Evolutionary conservation across 2,113 vertebrate genomes (phyloP).

Genomic region (Oncorhynchus kisutch): DNA sequence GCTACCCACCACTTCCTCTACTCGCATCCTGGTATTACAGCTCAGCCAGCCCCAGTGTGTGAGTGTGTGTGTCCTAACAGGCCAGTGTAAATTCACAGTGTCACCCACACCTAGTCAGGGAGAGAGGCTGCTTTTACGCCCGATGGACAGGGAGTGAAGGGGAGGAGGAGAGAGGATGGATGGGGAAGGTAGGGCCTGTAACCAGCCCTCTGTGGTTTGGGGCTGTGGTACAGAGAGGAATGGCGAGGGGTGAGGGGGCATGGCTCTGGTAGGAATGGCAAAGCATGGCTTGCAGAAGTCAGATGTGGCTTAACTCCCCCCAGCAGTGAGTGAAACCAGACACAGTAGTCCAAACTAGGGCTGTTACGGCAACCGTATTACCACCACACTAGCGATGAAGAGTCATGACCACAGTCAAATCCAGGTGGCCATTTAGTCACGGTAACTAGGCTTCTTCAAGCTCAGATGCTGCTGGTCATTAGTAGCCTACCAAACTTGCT

Average conservation of each 20-base stretch:
- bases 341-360: neutral
- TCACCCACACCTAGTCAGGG: neutral
- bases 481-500: too few relatives aligned
- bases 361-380: too few relatives aligned
- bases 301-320: neutral
- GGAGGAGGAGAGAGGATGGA: neutral
- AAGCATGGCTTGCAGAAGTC: neutral
- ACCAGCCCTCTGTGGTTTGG: neutral
- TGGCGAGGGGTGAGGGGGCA: neutral
- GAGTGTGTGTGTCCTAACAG: slow-evolving; percentile 1
- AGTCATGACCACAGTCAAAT: too few relatives aligned
- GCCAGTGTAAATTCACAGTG: neutral
- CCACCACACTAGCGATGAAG: too few relatives aligned
- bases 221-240: neutral
- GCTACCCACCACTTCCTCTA: neutral
- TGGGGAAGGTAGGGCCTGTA: neutral
- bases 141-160: neutral
- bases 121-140: neutral
- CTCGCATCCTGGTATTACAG: neutral
- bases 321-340: neutral
- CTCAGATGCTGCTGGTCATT: too few relatives aligned
- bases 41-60: neutral
- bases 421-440: too few relatives aligned
- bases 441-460: too few relatives aligned
- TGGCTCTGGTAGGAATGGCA: neutral